These are phyloP conservation scores for Bombus huntii DNA, from an alignment of 1,140 invertebrate species.

Conservation along the genomic window DNA sequence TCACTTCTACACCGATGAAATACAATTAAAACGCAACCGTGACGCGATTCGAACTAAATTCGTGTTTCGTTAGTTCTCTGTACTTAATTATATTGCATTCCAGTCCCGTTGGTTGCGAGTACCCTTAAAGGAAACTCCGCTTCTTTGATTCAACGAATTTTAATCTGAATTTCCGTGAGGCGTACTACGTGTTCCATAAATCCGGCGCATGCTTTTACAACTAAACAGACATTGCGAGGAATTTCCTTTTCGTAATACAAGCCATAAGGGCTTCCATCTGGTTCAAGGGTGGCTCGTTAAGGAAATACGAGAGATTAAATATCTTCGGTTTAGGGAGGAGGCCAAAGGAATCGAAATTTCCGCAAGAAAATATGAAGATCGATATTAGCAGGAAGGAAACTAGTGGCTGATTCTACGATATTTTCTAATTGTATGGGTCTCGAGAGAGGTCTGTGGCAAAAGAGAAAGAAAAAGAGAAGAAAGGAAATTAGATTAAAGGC, in stretches of 20 bases:
- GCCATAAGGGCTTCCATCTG: too few relatives aligned
- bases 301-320: background rate
- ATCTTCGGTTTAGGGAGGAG: background rate
- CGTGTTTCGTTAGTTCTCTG: background rate
- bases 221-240: background rate
- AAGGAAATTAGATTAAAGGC: too few relatives aligned
- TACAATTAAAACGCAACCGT: background rate
- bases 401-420: background rate
- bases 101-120: background rate
- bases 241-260: background rate
- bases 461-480: too few relatives aligned
- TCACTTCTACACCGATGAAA: background rate
- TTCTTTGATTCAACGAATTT: constrained; percentile 8
- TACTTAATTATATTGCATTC: background rate
- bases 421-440: background rate
- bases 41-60: background rate
- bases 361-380: background rate
- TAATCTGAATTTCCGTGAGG: background rate
- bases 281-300: background rate
- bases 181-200: background rate
- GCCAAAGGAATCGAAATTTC: background rate
- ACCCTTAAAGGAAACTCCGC: background rate
- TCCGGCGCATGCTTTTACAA: background rate
- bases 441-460: background rate
- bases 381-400: background rate